phyloP scores from a whole-genome alignment of 2,888 invertebrate genomes.

The Eucriotettix oculatus region DNA sequence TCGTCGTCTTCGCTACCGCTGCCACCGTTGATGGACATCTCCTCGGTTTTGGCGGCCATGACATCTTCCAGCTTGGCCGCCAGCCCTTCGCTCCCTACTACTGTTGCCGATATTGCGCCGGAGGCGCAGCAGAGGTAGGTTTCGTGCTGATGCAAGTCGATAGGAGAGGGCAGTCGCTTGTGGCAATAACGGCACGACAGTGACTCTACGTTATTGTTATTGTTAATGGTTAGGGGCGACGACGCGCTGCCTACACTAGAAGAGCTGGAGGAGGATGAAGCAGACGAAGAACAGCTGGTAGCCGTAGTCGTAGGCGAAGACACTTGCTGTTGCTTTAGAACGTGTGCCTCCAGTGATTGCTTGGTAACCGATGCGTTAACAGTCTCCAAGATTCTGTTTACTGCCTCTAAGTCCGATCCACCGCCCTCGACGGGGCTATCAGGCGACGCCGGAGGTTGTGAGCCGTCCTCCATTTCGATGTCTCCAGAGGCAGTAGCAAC shows the following conservation, averaged over 20 bases:
- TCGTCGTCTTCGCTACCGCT: slow-evolving; percentile 40
- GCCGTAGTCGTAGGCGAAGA: background rate
- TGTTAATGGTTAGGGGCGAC: slow-evolving; percentile 3
- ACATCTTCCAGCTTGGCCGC: slow-evolving; percentile 62
- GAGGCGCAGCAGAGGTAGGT: slow-evolving; percentile 24
- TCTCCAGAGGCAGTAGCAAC: background rate
- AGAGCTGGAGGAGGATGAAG: background rate
- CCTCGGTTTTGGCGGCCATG: slow-evolving; percentile 28
- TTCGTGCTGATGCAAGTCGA: slow-evolving; percentile 53
- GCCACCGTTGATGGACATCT: slow-evolving; percentile 32
- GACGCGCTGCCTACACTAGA: slow-evolving; percentile 8
- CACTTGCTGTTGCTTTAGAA: slow-evolving; percentile 38
- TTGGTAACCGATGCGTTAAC: slow-evolving; percentile 60
- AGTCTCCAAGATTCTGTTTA: slow-evolving; percentile 55
- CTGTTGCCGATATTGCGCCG: background rate
- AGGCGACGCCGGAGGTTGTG: slow-evolving; percentile 1
- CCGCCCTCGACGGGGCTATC: background rate
- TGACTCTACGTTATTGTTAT: background rate
- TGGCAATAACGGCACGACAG: slow-evolving; percentile 41
- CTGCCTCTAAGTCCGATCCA: slow-evolving; percentile 38
- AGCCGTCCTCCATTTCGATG: background rate
- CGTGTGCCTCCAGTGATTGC: slow-evolving; percentile 50
- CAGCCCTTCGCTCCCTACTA: slow-evolving; percentile 48
- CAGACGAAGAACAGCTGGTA: background rate
- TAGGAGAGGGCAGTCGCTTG: slow-evolving; percentile 37